Evolutionary conservation across 1,140 invertebrate species (phyloP).

Genomic region (Heliothis virescens): DNA sequence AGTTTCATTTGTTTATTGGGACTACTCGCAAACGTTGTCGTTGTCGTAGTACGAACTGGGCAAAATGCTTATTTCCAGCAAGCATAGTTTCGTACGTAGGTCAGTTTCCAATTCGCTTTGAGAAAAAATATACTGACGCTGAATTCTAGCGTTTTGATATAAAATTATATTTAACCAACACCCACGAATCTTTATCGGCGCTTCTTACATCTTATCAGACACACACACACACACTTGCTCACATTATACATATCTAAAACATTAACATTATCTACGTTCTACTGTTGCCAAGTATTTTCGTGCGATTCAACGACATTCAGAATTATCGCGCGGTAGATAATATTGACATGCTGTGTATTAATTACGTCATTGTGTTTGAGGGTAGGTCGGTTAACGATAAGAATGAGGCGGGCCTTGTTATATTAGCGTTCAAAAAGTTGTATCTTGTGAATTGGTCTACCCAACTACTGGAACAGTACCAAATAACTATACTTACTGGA

Average conservation of each 20-base stretch:
- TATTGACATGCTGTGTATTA: neutral
- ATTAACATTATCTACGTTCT: neutral
- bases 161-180: constrained; percentile 14
- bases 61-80: too few species aligned
- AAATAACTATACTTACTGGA: too few species aligned
- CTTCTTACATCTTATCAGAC: constrained; percentile 22
- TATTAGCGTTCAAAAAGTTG: too few species aligned
- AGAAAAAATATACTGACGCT: too few species aligned
- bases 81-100: too few species aligned
- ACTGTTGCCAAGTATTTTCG: constrained; percentile 18
- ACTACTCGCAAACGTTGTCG: too few species aligned
- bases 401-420: neutral
- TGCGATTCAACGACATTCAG: constrained; percentile 10
- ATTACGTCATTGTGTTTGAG: neutral
- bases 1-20: too few species aligned
- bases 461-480: too few species aligned
- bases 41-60: too few species aligned
- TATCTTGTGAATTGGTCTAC: too few species aligned
- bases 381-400: constrained; percentile 12
- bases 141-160: neutral
- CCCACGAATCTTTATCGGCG: neutral
- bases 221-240: neutral
- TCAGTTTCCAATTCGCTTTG: too few species aligned
- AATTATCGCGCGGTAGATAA: constrained; percentile 4
- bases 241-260: neutral